A percentile compares a stretch with the other conserved stretches of the same genome.
phyloP scores from a whole-genome alignment of 2,797 vertebrate genomes.

The Fringilla coelebs region DNA sequence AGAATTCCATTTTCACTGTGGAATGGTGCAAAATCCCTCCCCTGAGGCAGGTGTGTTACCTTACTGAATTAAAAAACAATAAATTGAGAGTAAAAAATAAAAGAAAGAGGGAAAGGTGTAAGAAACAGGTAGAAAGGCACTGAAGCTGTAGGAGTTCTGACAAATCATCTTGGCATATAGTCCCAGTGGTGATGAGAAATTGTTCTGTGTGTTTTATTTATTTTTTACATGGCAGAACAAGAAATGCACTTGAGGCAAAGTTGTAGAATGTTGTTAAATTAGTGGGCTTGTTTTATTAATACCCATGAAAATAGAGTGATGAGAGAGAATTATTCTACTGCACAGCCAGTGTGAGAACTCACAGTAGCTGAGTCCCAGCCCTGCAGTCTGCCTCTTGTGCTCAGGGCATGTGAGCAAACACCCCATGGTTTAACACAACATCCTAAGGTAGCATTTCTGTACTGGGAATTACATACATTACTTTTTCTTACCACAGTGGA shows the following conservation, averaged over 20 bases:
- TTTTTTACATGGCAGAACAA: neutral
- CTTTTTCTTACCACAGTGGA: neutral
- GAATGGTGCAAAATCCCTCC: neutral
- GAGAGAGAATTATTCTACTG: neutral
- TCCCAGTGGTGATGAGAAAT: neutral
- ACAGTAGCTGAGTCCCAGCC: fast-evolving
- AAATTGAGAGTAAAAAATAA: neutral
- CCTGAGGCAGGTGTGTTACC: neutral
- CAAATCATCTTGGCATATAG: neutral
- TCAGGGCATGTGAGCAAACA: neutral
- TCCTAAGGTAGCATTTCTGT: neutral
- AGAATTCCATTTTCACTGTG: neutral
- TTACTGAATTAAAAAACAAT: neutral
- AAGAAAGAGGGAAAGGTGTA: neutral
- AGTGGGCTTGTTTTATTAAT: neutral
- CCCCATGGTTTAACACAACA: neutral
- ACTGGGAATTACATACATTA: neutral
- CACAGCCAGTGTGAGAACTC: neutral
- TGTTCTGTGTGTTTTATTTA: neutral
- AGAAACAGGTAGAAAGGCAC: neutral
- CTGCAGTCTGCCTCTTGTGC: neutral
- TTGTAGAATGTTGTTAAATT: neutral
- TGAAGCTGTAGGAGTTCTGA: neutral
- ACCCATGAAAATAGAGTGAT: neutral
- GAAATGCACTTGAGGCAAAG: neutral